Evolutionary conservation across 2,113 vertebrate genomes (phyloP).

Genomic region (Carassius carassius): DNA sequence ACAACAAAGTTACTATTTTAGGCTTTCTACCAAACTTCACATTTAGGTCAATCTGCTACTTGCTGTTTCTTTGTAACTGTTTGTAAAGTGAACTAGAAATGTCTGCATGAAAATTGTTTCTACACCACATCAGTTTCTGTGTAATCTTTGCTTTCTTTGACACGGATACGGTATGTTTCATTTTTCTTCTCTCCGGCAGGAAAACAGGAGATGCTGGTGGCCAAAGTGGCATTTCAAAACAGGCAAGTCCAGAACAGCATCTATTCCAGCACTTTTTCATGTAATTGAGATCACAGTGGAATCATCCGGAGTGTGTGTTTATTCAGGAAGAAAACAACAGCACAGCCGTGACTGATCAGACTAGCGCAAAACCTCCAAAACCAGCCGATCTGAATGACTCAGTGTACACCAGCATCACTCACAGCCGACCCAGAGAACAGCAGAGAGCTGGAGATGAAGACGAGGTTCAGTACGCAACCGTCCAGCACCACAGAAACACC

Average conservation of each 20-base stretch:
- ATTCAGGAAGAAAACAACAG: neutral
- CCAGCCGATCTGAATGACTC: neutral
- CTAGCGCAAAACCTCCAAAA: neutral
- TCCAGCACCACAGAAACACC: neutral
- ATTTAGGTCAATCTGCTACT: no score
- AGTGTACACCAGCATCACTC: neutral
- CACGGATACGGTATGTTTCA: neutral
- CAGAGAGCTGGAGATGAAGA: neutral
- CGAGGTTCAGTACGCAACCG: conserved; percentile 1
- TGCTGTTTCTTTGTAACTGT: no score
- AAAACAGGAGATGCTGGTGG: neutral
- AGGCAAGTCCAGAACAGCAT: neutral
- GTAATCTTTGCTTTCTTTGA: neutral
- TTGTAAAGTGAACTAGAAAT: no score
- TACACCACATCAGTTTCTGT: no score
- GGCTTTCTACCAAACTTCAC: no score
- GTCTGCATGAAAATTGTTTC: no score
- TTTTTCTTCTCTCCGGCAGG: neutral
- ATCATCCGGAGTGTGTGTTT: neutral
- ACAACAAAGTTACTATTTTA: no score
- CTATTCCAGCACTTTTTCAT: neutral
- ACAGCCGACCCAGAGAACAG: neutral
- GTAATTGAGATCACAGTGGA: neutral
- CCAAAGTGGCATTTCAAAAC: neutral
- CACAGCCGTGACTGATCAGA: neutral